Conservation (phyloP, 1,140 invertebrate species). For the Chironomus tepperi region DNA sequence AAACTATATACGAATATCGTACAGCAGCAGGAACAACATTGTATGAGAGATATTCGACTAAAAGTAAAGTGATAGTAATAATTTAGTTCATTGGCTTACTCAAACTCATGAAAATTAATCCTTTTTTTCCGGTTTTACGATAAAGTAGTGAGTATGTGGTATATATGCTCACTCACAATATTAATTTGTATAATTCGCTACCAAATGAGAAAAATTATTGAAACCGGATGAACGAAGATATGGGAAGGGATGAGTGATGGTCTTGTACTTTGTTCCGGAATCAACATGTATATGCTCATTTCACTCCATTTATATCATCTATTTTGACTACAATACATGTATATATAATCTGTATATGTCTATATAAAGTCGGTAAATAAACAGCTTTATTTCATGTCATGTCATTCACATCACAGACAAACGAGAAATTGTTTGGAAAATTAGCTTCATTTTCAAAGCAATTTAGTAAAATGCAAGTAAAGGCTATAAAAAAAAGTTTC, state of each 20-base stretch:
- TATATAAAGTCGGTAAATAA: not conserved
- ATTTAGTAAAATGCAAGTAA: not conserved
- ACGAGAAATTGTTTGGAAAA: conserved; percentile 11
- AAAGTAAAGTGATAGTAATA: too few relatives aligned
- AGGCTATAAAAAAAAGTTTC: too few relatives aligned
- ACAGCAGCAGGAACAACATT: too few relatives aligned
- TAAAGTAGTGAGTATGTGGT: not conserved
- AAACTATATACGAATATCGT: too few relatives aligned
- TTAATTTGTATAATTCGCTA: not conserved
- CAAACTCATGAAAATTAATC: not conserved
- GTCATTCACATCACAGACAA: not conserved
- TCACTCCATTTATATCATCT: not conserved
- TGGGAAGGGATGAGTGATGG: not conserved
- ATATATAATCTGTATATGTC: not conserved
- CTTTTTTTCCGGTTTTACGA: not conserved
- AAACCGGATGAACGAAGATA: not conserved
- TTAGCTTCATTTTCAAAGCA: not conserved
- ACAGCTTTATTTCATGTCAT: not conserved
- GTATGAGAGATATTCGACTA: too few relatives aligned
- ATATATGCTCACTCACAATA: not conserved
- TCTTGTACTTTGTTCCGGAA: not conserved
- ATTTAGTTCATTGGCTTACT: too few relatives aligned
- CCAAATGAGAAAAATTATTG: not conserved
- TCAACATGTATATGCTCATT: too few relatives aligned
- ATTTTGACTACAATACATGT: not conserved